A percentile compares a stretch with the other conserved stretches of the same genome.
Evolutionary conservation across 2,888 invertebrate species (phyloP).

Genomic region (Troides oblongomaculatus): DNA sequence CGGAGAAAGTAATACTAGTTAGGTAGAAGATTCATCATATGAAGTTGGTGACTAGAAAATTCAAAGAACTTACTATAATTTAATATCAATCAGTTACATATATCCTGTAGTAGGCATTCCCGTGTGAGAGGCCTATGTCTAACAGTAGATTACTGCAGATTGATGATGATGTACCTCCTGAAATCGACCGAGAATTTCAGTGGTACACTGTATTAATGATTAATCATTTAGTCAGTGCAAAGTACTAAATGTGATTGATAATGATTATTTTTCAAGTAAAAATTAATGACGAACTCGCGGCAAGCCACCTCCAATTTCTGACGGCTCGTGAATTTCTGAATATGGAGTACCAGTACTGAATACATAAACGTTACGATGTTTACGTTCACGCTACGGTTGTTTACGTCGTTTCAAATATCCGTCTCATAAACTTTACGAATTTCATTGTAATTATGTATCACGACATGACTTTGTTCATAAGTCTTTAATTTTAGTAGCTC

Average conservation of each 20-base stretch:
- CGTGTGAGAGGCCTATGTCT: background rate
- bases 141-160: background rate
- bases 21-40: no score
- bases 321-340: constrained; percentile 14
- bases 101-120: background rate
- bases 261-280: background rate
- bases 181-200: background rate
- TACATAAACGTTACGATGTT: constrained; percentile 32
- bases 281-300: background rate
- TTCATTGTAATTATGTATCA: constrained; percentile 48
- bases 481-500: no score
- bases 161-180: background rate
- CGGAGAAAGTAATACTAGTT: no score
- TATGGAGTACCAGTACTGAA: constrained; percentile 5
- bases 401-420: constrained; percentile 66
- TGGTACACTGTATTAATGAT: background rate
- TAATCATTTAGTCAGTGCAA: background rate
- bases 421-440: constrained; percentile 70
- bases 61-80: no score
- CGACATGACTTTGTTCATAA: no score
- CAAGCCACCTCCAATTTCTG: constrained; percentile 1
- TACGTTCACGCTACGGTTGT: constrained; percentile 50
- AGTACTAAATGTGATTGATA: background rate
- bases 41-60: no score
- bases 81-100: no score